Percentiles rank a stretch among this genome's conserved stretches.
Evolutionary conservation across 1,140 invertebrate genomes (phyloP).

Genomic region (Trialeurodes vaporariorum): DNA sequence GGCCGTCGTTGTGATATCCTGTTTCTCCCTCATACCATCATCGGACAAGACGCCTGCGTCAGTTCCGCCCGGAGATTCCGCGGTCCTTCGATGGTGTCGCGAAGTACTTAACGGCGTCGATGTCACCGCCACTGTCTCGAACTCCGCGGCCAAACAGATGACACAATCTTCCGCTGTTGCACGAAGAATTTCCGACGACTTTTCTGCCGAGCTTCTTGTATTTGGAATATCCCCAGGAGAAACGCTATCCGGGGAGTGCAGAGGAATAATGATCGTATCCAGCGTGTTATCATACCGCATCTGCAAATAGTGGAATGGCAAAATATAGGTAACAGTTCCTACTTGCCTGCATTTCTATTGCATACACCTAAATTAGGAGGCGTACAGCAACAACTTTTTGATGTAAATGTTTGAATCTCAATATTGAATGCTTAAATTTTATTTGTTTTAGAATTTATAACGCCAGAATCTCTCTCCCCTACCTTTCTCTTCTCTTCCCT

Average conservation of each 20-base stretch:
- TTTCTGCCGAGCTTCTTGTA: slow-evolving; percentile 10
- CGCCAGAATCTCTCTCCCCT: too few species aligned
- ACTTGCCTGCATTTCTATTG: too few species aligned
- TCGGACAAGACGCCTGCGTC: neutral
- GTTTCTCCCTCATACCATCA: slow-evolving; percentile 34
- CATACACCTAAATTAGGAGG: too few species aligned
- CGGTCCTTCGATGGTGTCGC: neutral
- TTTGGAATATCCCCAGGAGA: too few species aligned
- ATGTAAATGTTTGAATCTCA: too few species aligned
- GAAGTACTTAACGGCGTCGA: neutral
- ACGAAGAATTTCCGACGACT: neutral
- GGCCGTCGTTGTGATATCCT: neutral
- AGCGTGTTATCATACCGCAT: neutral
- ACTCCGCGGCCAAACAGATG: neutral
- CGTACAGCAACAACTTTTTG: too few species aligned
- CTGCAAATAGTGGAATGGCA: neutral
- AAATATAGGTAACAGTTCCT: neutral
- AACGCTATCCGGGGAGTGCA: slow-evolving; percentile 38
- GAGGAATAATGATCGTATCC: slow-evolving; percentile 38
- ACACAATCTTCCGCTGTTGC: neutral
- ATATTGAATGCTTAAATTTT: too few species aligned
- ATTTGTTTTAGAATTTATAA: too few species aligned
- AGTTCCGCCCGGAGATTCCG: too few species aligned
- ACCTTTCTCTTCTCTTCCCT: too few species aligned
- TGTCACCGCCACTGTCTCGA: too few species aligned